Evolutionary conservation across 2,888 invertebrate species (phyloP).

Genomic region (Hydraecia micacea): DNA sequence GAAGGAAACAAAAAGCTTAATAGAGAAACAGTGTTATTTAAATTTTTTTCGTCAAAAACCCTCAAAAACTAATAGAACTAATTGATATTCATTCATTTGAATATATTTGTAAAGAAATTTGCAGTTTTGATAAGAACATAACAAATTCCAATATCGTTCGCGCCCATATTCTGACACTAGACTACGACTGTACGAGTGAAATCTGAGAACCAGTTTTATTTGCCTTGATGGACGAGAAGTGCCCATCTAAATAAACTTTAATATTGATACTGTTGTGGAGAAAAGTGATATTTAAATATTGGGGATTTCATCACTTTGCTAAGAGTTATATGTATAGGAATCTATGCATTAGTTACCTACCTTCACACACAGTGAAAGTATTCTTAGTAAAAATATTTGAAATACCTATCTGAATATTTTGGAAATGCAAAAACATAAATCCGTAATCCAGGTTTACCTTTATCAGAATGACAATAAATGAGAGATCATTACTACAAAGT

Average conservation of each 20-base stretch:
- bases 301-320: neutral
- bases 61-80: no score
- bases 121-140: constrained; percentile 23
- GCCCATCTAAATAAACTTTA: constrained; percentile 55
- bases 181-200: constrained; percentile 71
- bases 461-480: neutral
- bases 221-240: constrained; percentile 62
- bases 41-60: neutral
- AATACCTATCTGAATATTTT: neutral
- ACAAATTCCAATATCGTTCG: constrained; percentile 35
- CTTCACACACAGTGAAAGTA: neutral
- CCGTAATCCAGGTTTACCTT: neutral
- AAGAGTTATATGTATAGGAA: neutral
- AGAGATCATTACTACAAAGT: neutral
- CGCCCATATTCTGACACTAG: constrained; percentile 69
- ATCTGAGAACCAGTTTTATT: constrained; percentile 77
- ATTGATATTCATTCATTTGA: neutral
- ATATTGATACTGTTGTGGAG: constrained; percentile 54
- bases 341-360: neutral
- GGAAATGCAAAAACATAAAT: neutral
- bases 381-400: neutral
- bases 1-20: constrained; percentile 8
- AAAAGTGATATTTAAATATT: constrained; percentile 40
- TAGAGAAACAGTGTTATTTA: constrained; percentile 4
- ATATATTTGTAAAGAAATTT: constrained; percentile 15